Evolutionary conservation across 2,888 invertebrate genomes (phyloP).

Genomic region (Pristionchus fissidentatus): DNA sequence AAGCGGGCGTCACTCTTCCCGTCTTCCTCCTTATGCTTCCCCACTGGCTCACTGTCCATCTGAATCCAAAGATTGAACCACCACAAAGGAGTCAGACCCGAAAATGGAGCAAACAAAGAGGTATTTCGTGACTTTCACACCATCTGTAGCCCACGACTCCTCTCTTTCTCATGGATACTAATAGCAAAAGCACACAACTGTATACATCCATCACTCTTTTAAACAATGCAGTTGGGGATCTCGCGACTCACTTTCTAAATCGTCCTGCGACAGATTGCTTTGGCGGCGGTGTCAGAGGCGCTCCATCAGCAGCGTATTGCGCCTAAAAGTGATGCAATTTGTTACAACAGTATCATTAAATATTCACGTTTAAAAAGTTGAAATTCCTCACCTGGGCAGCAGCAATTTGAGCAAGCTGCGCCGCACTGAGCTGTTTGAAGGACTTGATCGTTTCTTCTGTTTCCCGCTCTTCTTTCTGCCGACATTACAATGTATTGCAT

Average conservation of each 20-base stretch:
- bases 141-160: too few species aligned
- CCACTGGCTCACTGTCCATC: not conserved
- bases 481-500: not conserved
- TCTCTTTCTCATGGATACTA: not conserved
- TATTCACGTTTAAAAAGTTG: too few species aligned
- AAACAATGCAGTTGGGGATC: not conserved
- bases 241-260: conserved; percentile 11
- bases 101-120: not conserved
- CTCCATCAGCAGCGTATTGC: not conserved
- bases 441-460: conserved; percentile 46
- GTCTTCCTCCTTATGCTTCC: conserved; percentile 18
- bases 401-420: conserved; percentile 13
- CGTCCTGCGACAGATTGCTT: conserved; percentile 33
- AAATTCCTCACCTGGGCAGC: not conserved
- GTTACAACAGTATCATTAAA: not conserved
- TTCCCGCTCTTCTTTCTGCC: conserved; percentile 6
- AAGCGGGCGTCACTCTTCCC: not conserved
- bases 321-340: not conserved
- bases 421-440: conserved; percentile 19
- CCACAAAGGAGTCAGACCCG: not conserved
- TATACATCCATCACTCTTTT: not conserved
- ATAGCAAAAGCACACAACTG: not conserved
- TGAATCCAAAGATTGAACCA: not conserved
- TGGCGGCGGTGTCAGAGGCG: not conserved
- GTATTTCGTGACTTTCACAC: too few species aligned